Percentiles rank a stretch among this genome's conserved stretches.
Evolutionary conservation across 2,113 vertebrate species (phyloP).

Genomic region (Vidua macroura): DNA sequence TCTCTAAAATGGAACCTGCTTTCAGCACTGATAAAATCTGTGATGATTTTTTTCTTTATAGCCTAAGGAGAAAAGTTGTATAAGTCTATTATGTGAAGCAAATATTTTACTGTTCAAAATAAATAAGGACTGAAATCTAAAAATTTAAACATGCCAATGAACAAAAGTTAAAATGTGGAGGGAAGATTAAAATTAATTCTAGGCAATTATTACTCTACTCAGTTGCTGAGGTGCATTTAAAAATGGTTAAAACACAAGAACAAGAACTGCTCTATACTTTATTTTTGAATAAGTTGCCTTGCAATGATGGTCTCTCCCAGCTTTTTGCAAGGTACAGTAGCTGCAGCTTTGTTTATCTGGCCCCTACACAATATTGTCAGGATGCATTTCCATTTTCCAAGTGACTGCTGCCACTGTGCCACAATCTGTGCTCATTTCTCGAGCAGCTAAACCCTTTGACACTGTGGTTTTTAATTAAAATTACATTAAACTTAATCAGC

Average conservation of each 20-base stretch:
- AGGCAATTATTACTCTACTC: background rate
- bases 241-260: background rate
- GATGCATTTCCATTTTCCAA: constrained; percentile 95
- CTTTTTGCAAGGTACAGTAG: constrained; percentile 44
- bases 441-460: constrained; percentile 99
- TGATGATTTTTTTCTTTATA: background rate
- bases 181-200: background rate
- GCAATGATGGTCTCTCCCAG: constrained; percentile 20
- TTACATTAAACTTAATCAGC: constrained; percentile 99
- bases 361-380: constrained; percentile 85
- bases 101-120: constrained; percentile 11
- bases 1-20: constrained; percentile 16
- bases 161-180: background rate
- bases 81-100: background rate
- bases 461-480: constrained; percentile 99
- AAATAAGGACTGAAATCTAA: background rate
- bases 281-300: constrained; percentile 1
- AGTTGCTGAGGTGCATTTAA: background rate
- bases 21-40: constrained; percentile 3
- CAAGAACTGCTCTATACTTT: background rate
- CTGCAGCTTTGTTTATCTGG: constrained; percentile 80
- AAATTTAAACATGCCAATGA: background rate
- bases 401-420: constrained; percentile 95
- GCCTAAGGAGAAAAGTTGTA: constrained; percentile 2
- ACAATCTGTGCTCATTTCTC: constrained; percentile 99